Percentiles rank a stretch among this genome's conserved stretches.
These are phyloP conservation scores for Amblyopsis hoosieri DNA, from an alignment of 2,797 vertebrate species.

Conservation along the genomic window DNA sequence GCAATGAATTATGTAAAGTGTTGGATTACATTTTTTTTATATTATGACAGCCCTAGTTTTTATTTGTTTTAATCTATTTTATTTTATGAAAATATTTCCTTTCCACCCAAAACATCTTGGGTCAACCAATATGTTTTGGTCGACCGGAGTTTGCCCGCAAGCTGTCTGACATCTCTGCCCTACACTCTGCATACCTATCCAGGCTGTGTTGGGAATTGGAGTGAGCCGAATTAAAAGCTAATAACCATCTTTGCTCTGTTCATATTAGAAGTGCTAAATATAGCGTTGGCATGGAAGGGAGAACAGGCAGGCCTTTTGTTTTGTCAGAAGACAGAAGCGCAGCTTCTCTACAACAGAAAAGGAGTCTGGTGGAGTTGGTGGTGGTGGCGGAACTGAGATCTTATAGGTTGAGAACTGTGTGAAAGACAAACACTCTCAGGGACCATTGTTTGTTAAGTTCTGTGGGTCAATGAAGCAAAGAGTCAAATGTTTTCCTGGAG, in stretches of 20 bases:
- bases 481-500: constrained; percentile 35
- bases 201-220: background rate
- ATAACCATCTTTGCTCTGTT: constrained; percentile 6
- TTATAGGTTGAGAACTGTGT: constrained; percentile 28
- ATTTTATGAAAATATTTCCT: no score
- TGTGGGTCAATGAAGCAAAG: constrained; percentile 46
- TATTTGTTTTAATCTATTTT: no score
- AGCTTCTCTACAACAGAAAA: constrained; percentile 15
- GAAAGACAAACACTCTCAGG: constrained; percentile 31
- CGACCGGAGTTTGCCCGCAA: no score
- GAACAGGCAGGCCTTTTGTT: constrained; percentile 26
- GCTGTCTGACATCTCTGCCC: no score
- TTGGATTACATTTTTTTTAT: no score
- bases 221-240: constrained; percentile 19
- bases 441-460: constrained; percentile 40
- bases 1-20: no score
- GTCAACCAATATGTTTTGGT: no score
- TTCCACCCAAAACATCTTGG: no score
- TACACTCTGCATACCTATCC: no score
- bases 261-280: constrained; percentile 32
- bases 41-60: no score
- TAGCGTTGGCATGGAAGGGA: constrained; percentile 12
- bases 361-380: background rate
- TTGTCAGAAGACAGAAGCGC: constrained; percentile 18
- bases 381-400: constrained; percentile 2